Evolutionary conservation across 2,113 vertebrate species (phyloP), one percentile per base, ranked within the genome.

Genomic region (Erythrocercus mccallii): DNA sequence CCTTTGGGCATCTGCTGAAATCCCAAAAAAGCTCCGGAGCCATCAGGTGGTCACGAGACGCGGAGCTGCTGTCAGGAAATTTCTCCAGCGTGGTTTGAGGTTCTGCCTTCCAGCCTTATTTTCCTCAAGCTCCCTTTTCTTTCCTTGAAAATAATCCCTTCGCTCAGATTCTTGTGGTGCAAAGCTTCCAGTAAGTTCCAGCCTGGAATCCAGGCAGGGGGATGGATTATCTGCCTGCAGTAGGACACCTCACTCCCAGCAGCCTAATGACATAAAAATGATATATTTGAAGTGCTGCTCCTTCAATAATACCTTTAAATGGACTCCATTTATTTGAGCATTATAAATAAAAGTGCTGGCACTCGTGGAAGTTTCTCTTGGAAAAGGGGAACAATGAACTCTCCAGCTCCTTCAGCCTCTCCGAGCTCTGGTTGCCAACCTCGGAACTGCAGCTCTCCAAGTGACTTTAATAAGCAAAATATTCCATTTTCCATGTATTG

Each of bases 101-200:
- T 96, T 92, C 13, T 79, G 91, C 94, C 88, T 94, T 93, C 78
- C 69, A 81, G 86, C 94, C 83, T 93, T 37, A 92, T 88, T 97
- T 91, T 47, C 86, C 61, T 94, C 92, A 30, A 78, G 89, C 80
- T 71, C 85, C 78, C 64, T 88, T 94, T 94, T 82, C 92, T 83
- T 86, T 64, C 68, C 97, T 88, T 94, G 83, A 96, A 97, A 96
- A 96, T 82, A 94, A 96, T 90, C 82, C 77, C 88, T 79, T 82
- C 50, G 50, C 62, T 88, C 11, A 3, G 94, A 96, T 97, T 94
- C 89, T 96, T 94, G 91, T 2, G 95, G 96, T 71, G 45, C 95
- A 81, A 92, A 80, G 87, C 94, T 98, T 98, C 96, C 97, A 97
- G 96, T 96, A 97, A 97, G 9, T 90, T 95, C 94, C 95, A 96